Evolutionary conservation across 2,113 vertebrate genomes (phyloP).

Genomic region (Saccopteryx bilineata): DNA sequence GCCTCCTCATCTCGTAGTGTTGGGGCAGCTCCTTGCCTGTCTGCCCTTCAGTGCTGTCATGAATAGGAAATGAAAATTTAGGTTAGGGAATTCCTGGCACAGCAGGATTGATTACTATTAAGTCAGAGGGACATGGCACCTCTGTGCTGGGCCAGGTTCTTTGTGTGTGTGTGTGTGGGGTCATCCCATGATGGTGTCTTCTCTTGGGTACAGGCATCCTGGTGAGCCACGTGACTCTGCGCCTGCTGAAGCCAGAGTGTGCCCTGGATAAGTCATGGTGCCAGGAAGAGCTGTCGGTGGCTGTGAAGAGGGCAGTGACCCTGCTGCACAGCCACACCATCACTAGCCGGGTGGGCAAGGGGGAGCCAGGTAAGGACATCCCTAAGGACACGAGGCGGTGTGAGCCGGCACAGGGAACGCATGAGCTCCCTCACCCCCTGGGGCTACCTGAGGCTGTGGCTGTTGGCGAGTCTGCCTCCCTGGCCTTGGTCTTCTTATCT

Average conservation of each 20-base stretch:
- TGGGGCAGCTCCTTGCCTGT: neutral
- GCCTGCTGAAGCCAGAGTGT: slow-evolving; percentile 96
- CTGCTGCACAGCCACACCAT: slow-evolving; percentile 93
- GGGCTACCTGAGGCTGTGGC: neutral
- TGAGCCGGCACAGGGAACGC: neutral
- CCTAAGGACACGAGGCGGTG: rapidly evolving
- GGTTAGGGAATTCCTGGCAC: neutral
- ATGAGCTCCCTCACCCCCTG: rapidly evolving
- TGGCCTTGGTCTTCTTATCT: slow-evolving; percentile 9
- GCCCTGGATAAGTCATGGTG: slow-evolving; percentile 94
- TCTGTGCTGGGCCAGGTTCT: neutral
- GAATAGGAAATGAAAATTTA: neutral
- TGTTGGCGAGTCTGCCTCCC: neutral
- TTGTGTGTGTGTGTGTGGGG: neutral
- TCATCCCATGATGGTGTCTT: slow-evolving; percentile 1
- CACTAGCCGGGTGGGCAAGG: slow-evolving; percentile 89
- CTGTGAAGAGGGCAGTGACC: slow-evolving; percentile 91
- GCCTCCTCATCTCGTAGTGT: neutral
- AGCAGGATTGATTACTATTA: neutral
- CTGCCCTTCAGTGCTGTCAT: neutral
- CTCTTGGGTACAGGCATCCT: slow-evolving; percentile 89
- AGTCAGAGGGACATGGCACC: neutral
- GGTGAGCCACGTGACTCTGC: slow-evolving; percentile 95
- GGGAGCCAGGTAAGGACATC: slow-evolving; percentile 85
- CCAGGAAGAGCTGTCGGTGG: slow-evolving; percentile 93